phyloP scores from a whole-genome alignment of 64 coral and sea anemone species.

The Porites australiensis region DNA sequence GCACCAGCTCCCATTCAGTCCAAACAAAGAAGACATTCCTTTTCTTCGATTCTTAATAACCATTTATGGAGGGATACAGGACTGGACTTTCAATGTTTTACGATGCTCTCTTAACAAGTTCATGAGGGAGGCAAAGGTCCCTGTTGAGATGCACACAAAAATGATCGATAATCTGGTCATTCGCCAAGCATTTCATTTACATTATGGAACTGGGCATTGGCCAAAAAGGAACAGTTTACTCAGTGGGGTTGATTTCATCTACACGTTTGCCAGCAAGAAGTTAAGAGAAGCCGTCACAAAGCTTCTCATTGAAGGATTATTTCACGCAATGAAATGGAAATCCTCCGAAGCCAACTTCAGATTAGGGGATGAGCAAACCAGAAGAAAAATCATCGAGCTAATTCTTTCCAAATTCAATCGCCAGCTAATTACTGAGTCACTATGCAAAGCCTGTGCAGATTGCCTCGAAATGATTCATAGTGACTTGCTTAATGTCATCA shows the following conservation, averaged over 20 bases:
- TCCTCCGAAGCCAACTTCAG: not conserved
- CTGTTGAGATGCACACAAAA: not conserved
- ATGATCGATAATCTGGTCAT: not conserved
- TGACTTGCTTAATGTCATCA: not conserved
- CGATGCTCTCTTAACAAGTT: not conserved
- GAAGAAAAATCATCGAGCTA: slow-evolving; percentile 10
- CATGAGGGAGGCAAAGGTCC: not conserved
- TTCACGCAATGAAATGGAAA: not conserved
- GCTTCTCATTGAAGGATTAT: not conserved
- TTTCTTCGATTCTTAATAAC: slow-evolving; percentile 11
- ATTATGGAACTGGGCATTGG: not conserved
- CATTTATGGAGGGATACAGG: slow-evolving; percentile 26
- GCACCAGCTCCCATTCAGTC: not conserved
- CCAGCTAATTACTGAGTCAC: not conserved
- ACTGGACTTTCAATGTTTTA: slow-evolving; percentile 32
- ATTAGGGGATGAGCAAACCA: not conserved
- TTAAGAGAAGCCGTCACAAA: not conserved
- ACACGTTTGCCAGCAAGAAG: not conserved
- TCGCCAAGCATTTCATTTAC: not conserved
- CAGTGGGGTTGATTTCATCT: not conserved
- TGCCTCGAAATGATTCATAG: not conserved
- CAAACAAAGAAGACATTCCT: not conserved
- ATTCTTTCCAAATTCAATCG: slow-evolving; percentile 3
- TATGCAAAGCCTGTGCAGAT: not conserved
- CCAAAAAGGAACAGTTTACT: not conserved